A percentile compares a stretch with the other conserved stretches of the same genome.
Evolutionary conservation across 2,797 vertebrate genomes (phyloP).

Genomic region (Sebastiscus tertius): DNA sequence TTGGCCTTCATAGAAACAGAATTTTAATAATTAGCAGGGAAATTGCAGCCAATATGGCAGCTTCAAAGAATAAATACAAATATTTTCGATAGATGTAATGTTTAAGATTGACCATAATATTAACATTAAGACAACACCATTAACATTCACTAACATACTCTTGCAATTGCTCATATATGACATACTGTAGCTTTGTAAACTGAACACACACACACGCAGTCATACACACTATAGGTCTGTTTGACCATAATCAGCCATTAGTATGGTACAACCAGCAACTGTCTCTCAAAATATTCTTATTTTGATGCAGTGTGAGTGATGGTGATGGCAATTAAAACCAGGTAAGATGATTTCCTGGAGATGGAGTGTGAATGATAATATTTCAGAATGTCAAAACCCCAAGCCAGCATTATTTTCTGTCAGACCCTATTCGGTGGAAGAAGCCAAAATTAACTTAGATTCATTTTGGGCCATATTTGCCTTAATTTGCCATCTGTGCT

Average conservation of each 20-base stretch:
- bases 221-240: not conserved
- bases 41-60: not conserved
- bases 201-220: not conserved
- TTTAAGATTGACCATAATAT: not conserved
- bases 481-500: constrained; percentile 74
- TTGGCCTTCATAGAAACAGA: not conserved
- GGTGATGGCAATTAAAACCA: constrained; percentile 15
- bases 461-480: constrained; percentile 57
- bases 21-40: not conserved
- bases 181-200: not conserved
- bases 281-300: not conserved
- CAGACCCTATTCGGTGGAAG: constrained; percentile 28
- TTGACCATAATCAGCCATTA: not conserved
- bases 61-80: not conserved
- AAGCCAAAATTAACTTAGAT: constrained; percentile 47
- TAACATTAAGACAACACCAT: no score
- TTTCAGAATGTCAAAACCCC: constrained; percentile 21
- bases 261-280: not conserved
- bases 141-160: not conserved
- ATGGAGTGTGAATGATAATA: constrained; percentile 19
- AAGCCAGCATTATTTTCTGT: constrained; percentile 38
- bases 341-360: not conserved
- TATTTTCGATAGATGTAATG: not conserved
- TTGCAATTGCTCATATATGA: not conserved
- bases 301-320: not conserved